These are phyloP conservation scores for Caradrina clavipalpis DNA, from an alignment of 2,888 invertebrate genomes.

Conservation along the genomic window DNA sequence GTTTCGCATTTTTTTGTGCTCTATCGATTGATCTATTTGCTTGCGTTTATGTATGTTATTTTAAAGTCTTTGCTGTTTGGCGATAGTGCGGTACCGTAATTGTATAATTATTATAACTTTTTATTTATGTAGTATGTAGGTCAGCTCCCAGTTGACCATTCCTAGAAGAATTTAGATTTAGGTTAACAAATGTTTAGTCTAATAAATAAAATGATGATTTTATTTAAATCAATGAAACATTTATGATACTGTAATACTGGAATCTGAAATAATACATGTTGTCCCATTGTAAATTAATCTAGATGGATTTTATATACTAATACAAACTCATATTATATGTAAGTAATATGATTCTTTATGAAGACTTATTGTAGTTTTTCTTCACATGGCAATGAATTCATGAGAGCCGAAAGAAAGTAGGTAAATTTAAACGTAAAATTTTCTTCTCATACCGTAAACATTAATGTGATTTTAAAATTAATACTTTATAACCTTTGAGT, in stretches of 20 bases:
- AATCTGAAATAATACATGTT: no score
- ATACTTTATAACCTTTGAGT: slow-evolving; percentile 18
- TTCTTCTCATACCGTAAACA: background rate
- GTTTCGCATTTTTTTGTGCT: slow-evolving; percentile 4
- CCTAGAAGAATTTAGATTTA: no score
- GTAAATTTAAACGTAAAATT: background rate
- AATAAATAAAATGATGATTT: no score
- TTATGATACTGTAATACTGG: no score
- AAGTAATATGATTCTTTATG: background rate
- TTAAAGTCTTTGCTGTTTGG: slow-evolving; percentile 34
- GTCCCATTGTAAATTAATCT: no score
- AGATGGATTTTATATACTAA: background rate
- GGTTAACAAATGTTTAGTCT: no score
- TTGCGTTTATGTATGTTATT: slow-evolving; percentile 46
- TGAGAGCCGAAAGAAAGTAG: background rate
- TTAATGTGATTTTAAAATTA: slow-evolving; percentile 34
- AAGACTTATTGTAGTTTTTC: background rate
- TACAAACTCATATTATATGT: background rate
- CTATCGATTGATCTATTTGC: slow-evolving; percentile 56
- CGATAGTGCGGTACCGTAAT: background rate
- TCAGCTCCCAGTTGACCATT: background rate
- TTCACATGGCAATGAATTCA: background rate
- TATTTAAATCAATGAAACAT: background rate
- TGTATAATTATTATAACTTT: background rate
- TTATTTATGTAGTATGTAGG: slow-evolving; percentile 9